Conservation (phyloP, 2,797 vertebrate genomes). For the Lutjanus campechanus region DNA sequence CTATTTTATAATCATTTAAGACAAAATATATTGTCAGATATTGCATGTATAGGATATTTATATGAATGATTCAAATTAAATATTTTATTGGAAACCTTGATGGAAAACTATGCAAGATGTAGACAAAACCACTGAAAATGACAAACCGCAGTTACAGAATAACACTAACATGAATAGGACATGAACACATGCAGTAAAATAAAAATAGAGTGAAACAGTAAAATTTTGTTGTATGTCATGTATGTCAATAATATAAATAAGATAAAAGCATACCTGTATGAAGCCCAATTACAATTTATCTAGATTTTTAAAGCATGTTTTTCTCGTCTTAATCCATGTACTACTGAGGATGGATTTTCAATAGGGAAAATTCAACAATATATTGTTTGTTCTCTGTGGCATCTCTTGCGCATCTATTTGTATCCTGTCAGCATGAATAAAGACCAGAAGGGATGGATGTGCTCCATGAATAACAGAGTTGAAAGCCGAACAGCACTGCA, state of each 20-base stretch:
- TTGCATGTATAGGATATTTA: not conserved
- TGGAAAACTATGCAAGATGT: not conserved
- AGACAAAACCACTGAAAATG: not conserved
- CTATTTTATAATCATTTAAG: not conserved
- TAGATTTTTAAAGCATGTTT: not conserved
- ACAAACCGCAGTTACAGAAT: not conserved
- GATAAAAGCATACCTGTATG: not conserved
- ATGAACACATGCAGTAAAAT: not conserved
- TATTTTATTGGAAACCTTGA: not conserved
- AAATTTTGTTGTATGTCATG: not conserved
- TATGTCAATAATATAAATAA: not conserved
- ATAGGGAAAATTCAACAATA: not conserved
- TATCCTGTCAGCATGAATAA: constrained; percentile 18
- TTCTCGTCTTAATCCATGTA: not conserved
- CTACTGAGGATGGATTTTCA: not conserved
- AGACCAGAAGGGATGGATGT: not conserved
- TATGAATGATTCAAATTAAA: not conserved
- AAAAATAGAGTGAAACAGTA: not conserved
- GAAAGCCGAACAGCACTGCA: constrained; percentile 2
- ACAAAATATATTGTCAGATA: not conserved
- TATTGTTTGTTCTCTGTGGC: not conserved
- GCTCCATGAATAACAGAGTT: not conserved
- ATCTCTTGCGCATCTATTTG: constrained; percentile 10
- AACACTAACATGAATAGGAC: not conserved
- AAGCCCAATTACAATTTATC: not conserved